Evolutionary conservation across 2,888 invertebrate genomes (phyloP).

Genomic region (Meloe dianella): DNA sequence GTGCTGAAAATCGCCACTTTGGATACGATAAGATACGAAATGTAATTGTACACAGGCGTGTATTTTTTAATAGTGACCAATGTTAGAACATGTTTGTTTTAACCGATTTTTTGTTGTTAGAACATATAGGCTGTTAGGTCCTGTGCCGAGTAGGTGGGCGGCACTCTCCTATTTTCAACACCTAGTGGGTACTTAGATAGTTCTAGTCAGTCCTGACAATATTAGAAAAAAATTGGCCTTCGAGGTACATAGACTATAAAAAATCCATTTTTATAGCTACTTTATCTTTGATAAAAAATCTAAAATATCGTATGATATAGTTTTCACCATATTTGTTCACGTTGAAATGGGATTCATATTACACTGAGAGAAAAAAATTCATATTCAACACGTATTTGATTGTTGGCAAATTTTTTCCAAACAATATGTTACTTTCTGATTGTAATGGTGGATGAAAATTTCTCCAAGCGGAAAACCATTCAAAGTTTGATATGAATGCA

Average conservation of each 20-base stretch:
- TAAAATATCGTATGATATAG: slow-evolving; percentile 24
- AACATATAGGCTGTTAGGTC: too few species aligned
- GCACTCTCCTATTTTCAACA: too few species aligned
- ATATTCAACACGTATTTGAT: slow-evolving; percentile 28
- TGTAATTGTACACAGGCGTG: too few species aligned
- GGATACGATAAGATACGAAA: background rate
- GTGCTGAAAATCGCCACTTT: background rate
- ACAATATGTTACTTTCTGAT: slow-evolving; percentile 30
- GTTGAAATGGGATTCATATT: slow-evolving; percentile 28
- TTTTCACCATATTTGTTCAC: slow-evolving; percentile 27
- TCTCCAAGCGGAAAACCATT: slow-evolving; percentile 30
- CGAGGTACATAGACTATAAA: slow-evolving; percentile 14
- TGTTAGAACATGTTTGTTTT: background rate
- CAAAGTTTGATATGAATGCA: slow-evolving; percentile 33
- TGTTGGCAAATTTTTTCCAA: slow-evolving; percentile 22
- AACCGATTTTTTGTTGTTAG: background rate
- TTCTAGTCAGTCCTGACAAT: too few species aligned
- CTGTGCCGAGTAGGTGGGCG: too few species aligned
- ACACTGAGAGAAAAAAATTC: slow-evolving; percentile 21
- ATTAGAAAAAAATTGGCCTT: too few species aligned
- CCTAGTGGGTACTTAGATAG: too few species aligned
- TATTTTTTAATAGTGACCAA: background rate
- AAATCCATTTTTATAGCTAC: slow-evolving; percentile 23
- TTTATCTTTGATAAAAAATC: slow-evolving; percentile 19
- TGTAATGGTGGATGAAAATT: slow-evolving; percentile 27